Base-by-base conservation (phyloP, 2,888 invertebrate genomes). In the Ernsta delagoae region DNA sequence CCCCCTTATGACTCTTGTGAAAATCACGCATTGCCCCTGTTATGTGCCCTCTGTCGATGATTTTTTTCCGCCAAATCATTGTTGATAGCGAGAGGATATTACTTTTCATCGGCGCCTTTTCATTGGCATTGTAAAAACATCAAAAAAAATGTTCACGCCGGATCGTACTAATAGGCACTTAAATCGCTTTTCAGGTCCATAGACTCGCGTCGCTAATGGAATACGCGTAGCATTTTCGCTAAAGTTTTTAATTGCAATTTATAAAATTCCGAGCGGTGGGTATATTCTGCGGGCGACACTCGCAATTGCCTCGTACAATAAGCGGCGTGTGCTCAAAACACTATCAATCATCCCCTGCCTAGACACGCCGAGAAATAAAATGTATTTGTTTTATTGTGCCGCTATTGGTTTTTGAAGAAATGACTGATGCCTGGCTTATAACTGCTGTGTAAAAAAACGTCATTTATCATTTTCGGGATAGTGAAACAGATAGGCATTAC, bases 271-370 rank as follows among this genome's bases (percentile, higher is more conserved):
- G 73, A 71, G 77, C 77, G 80, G 36, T n/a, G n/a, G n/a, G n/a
- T 57, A 75, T 78, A 81, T 83, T 75, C 77, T 75, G 79, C 75
- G 79, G 74, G 75, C 78, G 77, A 81, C 78, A 67, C 82, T 82
- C 79, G 77, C 80, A 78, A 79, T 82, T 82, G 81, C 74, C 76
- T 75, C 82, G 84, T 84, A 84, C 89, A 86, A 88, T 90, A 87
- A 86, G 77, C 79, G 85, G 81, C 86, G 86, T 89, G 83, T 88
- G 80, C 83, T 87, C 87, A 86, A 85, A 87, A 84, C 87, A 89
- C 88, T 89, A 92, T 92, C 91, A 91, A 92, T 92, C 91, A 92
- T 90, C 78, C 82, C 79, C 77, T 79, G 82, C 83, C 81, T 84
- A 85, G 85, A 86, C 83, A 85, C 82, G 83, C 83, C 84, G 83